Conservation (phyloP, 2,113 vertebrate species). For the Oreamnos americanus region DNA sequence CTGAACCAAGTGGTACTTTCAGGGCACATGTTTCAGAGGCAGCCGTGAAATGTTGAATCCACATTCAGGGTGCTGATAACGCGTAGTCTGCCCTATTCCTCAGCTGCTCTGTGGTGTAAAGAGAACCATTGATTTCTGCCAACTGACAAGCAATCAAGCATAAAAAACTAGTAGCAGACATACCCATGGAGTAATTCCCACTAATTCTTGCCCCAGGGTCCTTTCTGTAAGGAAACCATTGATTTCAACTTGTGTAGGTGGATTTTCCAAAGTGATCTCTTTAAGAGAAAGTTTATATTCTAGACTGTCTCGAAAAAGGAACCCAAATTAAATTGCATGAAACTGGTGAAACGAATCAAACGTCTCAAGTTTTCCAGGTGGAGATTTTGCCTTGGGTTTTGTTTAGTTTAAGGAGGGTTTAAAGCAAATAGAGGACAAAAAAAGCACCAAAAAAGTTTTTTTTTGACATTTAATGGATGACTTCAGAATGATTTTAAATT, state of each 20-base stretch:
- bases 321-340: conserved; percentile 29
- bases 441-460: not conserved
- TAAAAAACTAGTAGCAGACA: conserved; percentile 68
- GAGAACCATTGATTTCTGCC: conserved; percentile 73
- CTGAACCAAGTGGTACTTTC: conserved; percentile 46
- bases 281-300: conserved; percentile 56
- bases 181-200: conserved; percentile 49
- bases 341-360: conserved; percentile 53
- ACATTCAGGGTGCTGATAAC: conserved; percentile 23
- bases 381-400: conserved; percentile 26
- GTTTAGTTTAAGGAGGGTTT: not conserved
- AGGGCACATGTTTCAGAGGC: conserved; percentile 15
- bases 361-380: conserved; percentile 43
- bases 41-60: conserved; percentile 50
- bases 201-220: conserved; percentile 68
- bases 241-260: conserved; percentile 58
- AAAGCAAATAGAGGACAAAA: not conserved
- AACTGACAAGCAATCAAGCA: conserved; percentile 69
- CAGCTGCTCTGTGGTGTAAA: conserved; percentile 41
- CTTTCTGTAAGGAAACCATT: conserved; percentile 60
- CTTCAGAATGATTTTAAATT: not conserved
- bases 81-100: conserved; percentile 42
- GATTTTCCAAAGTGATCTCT: conserved; percentile 65
- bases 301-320: conserved; percentile 30
- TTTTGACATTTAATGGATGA: not conserved